Conservation (phyloP, 2,797 vertebrate species). For the Pangasius krempfi region DNA sequence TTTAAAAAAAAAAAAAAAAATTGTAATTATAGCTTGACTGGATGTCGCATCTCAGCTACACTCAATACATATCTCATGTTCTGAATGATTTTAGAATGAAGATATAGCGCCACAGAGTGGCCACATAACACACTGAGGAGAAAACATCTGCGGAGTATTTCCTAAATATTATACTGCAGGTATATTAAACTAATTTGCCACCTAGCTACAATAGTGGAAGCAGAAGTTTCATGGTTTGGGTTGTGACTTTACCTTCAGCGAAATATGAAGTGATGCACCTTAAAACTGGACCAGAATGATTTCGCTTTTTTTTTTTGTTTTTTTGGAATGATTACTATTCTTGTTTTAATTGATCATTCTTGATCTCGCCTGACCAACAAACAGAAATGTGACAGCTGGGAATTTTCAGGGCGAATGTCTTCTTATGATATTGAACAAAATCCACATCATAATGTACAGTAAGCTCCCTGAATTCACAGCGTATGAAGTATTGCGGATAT, state of each 20-base stretch:
- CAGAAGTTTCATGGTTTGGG: background rate
- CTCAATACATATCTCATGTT: background rate
- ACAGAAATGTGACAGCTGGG: background rate
- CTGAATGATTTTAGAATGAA: background rate
- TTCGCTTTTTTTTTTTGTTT: background rate
- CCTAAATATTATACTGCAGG: background rate
- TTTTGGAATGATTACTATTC: background rate
- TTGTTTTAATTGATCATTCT: background rate
- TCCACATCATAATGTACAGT: background rate
- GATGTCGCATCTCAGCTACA: too few relatives aligned
- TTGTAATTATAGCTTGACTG: background rate
- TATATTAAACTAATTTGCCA: background rate
- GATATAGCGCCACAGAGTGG: slow-evolving; percentile 1
- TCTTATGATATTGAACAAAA: background rate
- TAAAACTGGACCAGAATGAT: background rate
- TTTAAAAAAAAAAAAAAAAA: too few relatives aligned
- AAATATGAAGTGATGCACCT: background rate
- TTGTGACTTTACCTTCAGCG: background rate
- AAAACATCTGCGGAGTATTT: background rate
- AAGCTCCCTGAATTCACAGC: background rate
- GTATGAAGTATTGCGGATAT: background rate
- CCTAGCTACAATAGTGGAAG: background rate
- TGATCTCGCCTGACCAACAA: background rate
- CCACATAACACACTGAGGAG: background rate
- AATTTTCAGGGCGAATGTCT: background rate